Conservation (phyloP, 2,113 vertebrate genomes). For the Otocyon megalotis region DNA sequence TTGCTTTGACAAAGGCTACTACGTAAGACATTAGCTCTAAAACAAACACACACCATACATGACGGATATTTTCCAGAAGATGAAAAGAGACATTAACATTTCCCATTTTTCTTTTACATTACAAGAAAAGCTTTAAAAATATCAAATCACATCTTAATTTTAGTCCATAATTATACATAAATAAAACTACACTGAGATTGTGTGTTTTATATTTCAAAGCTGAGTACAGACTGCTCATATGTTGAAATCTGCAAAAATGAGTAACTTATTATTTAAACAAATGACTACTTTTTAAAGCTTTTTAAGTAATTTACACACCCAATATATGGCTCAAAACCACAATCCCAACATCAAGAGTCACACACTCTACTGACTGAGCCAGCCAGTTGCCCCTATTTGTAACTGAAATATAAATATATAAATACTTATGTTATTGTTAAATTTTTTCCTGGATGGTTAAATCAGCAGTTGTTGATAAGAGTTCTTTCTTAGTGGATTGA, state of each 20-base stretch:
- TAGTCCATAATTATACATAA: not conserved
- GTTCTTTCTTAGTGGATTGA: not conserved
- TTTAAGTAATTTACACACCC: not conserved
- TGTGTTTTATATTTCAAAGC: not conserved
- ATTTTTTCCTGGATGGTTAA: not conserved
- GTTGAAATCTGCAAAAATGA: not conserved
- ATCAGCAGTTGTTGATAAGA: not conserved
- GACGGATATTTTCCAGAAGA: not conserved
- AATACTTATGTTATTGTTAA: slow-evolving; percentile 2
- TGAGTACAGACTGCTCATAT: not conserved
- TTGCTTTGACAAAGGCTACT: not conserved
- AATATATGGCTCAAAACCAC: not conserved
- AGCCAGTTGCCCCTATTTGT: not conserved
- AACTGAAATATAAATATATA: slow-evolving; percentile 19
- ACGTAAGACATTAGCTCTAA: not conserved
- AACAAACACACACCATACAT: not conserved
- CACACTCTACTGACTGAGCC: not conserved
- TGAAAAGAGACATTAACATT: not conserved
- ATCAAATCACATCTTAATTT: slow-evolving; percentile 8
- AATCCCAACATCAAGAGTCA: not conserved
- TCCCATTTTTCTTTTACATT: not conserved
- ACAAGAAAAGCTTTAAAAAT: not conserved
- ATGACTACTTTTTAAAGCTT: not conserved
- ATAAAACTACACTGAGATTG: not conserved
- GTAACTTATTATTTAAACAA: slow-evolving; percentile 36